These are phyloP conservation scores for Phaethon lepturus DNA, from an alignment of 2,113 vertebrate genomes.

Conservation along the genomic window DNA sequence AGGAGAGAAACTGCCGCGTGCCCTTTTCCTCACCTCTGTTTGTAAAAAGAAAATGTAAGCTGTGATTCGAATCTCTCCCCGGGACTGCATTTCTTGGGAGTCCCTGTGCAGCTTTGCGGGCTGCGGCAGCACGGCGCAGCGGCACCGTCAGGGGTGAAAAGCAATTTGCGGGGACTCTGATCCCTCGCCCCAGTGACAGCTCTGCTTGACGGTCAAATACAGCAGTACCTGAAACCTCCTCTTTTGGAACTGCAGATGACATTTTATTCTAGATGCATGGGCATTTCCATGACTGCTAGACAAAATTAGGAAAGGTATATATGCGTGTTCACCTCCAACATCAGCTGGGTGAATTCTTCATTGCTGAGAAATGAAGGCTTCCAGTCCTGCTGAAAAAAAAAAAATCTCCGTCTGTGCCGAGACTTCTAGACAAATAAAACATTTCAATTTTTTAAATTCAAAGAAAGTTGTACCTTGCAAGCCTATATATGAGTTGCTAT, in stretches of 20 bases:
- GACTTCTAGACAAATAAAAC: conserved; percentile 74
- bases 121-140: accelerated
- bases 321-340: conserved; percentile 80
- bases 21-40: conserved; percentile 2
- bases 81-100: not conserved
- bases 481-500: not conserved
- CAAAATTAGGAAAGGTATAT: not conserved
- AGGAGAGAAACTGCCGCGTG: not conserved
- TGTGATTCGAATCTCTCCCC: not conserved
- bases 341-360: conserved; percentile 86
- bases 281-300: not conserved
- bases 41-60: not conserved
- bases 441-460: not conserved
- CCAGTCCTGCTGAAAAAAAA: conserved; percentile 83
- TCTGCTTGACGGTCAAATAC: not conserved
- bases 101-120: not conserved
- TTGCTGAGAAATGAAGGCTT: conserved; percentile 87
- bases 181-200: not conserved
- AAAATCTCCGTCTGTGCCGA: conserved; percentile 80
- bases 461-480: not conserved
- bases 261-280: not conserved
- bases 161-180: not conserved
- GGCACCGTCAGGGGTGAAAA: accelerated
- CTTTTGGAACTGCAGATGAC: not conserved
- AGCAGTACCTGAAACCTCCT: not conserved